Evolutionary conservation across 2,797 vertebrate species (phyloP), one percentile per base, ranked within the genome.

Genomic region (Triplophysa bombifrons): DNA sequence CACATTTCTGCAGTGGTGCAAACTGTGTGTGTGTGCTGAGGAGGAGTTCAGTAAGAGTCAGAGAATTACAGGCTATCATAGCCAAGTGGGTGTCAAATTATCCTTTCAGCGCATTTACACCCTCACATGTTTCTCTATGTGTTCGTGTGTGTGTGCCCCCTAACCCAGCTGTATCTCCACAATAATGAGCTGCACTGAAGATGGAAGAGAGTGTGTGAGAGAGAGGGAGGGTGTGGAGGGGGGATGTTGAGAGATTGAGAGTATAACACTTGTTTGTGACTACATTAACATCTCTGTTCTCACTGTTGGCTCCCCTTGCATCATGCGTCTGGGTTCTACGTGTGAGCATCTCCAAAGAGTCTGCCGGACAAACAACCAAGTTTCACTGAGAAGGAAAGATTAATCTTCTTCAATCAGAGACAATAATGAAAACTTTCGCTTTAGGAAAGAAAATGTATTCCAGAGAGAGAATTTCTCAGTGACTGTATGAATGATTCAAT

Each of bases 21-120:
- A 46, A 10, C 10, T 46, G 27, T 74, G 72, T 80, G 67, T 68
- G 44, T 38, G 71, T 75, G 81, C 64, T 19, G 38, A 64, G 71
- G 22, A 71, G 70, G 79, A 78, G 74, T 83, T 87, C 74, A 74
- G 78, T 70, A 81, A 88, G 85, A 88, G 85, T 81, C 72, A 78
- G 84, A 88, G 86, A 89, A 88, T 84, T 86, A 86, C 58, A 69
- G 80, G 85, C 84, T 88, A 89, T 90, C 88, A 87, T 89, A 88
- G 88, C 85, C 83, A 87, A 90, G 82, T 72, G 55, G 76, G 88
- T 91, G 91, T 91, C 90, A 92, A 90, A 92, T 90, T 82, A 90
- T 91, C 86, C 84, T 78, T 84, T 90, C 87, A 88, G 83, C 89
- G 73, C 88, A 91, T 90, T 92, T 90, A 88, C 86, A 85, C 84